Base-by-base conservation (phyloP, 1,140 invertebrate species). In the Drosophila teissieri region DNA sequence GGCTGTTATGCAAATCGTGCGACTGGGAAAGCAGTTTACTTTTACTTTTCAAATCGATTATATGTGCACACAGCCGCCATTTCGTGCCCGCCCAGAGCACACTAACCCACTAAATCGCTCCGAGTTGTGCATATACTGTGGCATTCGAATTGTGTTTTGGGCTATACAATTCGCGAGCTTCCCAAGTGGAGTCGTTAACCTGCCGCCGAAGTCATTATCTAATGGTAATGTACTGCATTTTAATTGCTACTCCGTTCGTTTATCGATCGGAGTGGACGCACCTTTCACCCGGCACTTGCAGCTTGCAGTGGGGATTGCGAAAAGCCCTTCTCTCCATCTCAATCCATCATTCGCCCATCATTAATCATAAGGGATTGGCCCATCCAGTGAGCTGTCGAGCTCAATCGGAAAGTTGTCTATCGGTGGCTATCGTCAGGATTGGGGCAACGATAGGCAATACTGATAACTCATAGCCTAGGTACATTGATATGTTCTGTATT, bases 31-130 rank as follows among this genome's bases (percentile, higher is more conserved):
- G 80, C 69, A 53, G 61, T 60, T 80, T 76, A 84, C 80, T 83
- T 83, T 84, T 83, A 83, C 80, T 84, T 83, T 84, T 73, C 72
- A 73, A 63, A 56, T 80, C 77, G 56, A 83, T 69, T 79, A 65
- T 68, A 62, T 60, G 31, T 51, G 52, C 63, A 56, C 51, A 49
- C 36, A 24, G 14, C 14, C 19, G 39, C 54, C 54, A 31, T 44
- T 57, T 58, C 51, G 24, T 56, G 17, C 15, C 14, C 65, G 39
- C 64, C 42, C 64, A 39, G 52, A 70, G 68, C 68, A 70, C 67
- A 72, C 68, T 72, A 70, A 72, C 68, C 68, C 65, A 68, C 36
- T 63, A 70, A 70, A 70, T 70, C 64, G 63, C 40, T 10, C 27
- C 27, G 31, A 17, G 36, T n/a, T 42, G 46, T 37, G 5, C 19